These are phyloP conservation scores for Chelonus formosanus DNA, from an alignment of 2,888 invertebrate species.

Conservation along the genomic window DNA sequence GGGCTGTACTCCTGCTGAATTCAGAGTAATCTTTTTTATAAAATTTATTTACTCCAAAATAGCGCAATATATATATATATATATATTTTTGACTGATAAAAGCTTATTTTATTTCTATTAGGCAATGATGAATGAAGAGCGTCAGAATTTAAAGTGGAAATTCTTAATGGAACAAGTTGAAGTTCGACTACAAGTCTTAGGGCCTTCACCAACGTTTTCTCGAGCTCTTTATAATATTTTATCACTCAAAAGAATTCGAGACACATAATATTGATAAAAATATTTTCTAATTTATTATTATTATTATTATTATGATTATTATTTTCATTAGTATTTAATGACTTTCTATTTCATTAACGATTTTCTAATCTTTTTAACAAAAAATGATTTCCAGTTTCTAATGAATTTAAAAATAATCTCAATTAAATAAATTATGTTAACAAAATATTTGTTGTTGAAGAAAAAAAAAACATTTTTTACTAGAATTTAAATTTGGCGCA, in stretches of 20 bases:
- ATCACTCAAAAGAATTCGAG: slow-evolving; percentile 45
- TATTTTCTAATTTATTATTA: slow-evolving; percentile 24
- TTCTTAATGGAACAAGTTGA: slow-evolving; percentile 50
- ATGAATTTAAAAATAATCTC: too few relatives aligned
- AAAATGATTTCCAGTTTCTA: too few relatives aligned
- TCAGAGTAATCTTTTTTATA: slow-evolving; percentile 47
- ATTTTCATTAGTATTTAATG: not conserved
- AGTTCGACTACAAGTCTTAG: slow-evolving; percentile 57
- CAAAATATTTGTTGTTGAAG: too few relatives aligned
- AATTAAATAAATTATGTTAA: too few relatives aligned
- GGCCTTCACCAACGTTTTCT: slow-evolving; percentile 51
- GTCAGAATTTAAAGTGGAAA: slow-evolving; percentile 53
- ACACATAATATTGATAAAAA: slow-evolving; percentile 28
- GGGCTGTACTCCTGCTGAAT: slow-evolving; percentile 49
- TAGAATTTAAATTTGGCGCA: too few relatives aligned
- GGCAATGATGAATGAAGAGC: slow-evolving; percentile 50
- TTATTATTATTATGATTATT: not conserved
- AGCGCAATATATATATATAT: too few relatives aligned
- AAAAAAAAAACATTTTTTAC: too few relatives aligned
- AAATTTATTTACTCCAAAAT: slow-evolving; percentile 4
- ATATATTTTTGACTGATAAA: slow-evolving; percentile 14
- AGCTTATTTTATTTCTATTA: slow-evolving; percentile 36
- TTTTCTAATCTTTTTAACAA: too few relatives aligned
- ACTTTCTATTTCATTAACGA: too few relatives aligned
- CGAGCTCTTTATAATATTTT: slow-evolving; percentile 58